Conservation (phyloP, 2,797 vertebrate species). For the Pangasius macronema region DNA sequence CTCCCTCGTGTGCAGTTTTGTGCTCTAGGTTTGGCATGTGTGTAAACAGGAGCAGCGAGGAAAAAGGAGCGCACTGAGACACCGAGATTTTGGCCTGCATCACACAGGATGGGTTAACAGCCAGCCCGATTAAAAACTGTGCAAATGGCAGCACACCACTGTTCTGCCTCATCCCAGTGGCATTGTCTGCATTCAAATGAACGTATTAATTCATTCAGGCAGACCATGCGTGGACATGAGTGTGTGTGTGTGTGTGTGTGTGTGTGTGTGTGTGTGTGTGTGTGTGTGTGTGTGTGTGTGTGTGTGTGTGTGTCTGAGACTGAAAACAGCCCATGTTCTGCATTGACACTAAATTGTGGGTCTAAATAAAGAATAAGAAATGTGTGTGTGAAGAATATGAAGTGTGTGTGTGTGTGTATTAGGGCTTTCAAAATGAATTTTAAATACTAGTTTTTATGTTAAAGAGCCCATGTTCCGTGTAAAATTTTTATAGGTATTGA, state of each 20-base stretch:
- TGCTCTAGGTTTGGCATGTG: constrained; percentile 26
- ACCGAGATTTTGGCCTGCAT: not conserved
- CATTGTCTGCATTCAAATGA: constrained; percentile 28
- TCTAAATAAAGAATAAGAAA: not conserved
- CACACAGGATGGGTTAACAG: constrained; percentile 2
- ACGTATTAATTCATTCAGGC: constrained; percentile 24
- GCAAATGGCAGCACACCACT: constrained; percentile 13
- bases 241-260: not conserved
- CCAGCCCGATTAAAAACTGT: constrained; percentile 19
- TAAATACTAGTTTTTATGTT: not conserved
- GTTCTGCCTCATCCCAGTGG: not conserved
- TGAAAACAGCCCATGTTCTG: not conserved
- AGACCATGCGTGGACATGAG: not conserved
- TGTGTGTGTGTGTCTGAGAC: not conserved
- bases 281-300: not conserved
- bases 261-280: not conserved
- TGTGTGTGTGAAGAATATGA: not conserved
- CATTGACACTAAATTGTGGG: not conserved
- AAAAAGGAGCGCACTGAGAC: constrained; percentile 17
- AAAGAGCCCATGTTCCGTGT: not conserved
- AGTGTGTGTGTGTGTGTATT: not conserved
- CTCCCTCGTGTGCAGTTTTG: constrained; percentile 23
- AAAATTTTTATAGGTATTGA: not conserved
- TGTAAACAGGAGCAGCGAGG: constrained; percentile 32
- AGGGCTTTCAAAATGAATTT: not conserved